These are phyloP conservation scores for Mystacornis crossleyi DNA, from an alignment of 2,113 vertebrate genomes.

Conservation along the genomic window DNA sequence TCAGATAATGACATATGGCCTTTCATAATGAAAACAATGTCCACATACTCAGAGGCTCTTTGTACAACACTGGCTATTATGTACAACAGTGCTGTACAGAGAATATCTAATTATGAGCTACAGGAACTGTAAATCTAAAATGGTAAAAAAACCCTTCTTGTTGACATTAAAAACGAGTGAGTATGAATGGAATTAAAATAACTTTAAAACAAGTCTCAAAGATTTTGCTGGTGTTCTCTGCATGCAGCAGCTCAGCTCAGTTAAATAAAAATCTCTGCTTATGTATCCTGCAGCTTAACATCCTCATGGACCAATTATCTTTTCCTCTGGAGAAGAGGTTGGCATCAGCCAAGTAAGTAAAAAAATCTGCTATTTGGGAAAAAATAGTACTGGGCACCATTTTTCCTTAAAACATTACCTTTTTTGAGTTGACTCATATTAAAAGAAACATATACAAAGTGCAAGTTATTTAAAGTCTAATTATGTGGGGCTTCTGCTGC, in stretches of 20 bases:
- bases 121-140: background rate
- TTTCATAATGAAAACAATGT: background rate
- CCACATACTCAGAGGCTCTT: background rate
- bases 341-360: background rate
- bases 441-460: constrained; percentile 70
- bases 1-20: background rate
- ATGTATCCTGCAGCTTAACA: background rate
- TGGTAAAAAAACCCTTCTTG: background rate
- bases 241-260: background rate
- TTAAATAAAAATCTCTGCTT: background rate
- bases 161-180: background rate
- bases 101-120: background rate
- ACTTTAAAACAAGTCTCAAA: background rate
- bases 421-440: constrained; percentile 6
- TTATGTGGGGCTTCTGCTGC: constrained; percentile 61
- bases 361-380: background rate
- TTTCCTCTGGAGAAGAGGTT: background rate
- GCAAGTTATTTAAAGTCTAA: constrained; percentile 65
- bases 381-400: background rate
- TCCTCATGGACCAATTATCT: background rate
- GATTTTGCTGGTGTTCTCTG: background rate
- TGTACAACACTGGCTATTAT: background rate
- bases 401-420: constrained; percentile 12
- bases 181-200: background rate
- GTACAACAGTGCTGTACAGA: background rate